Percentiles rank a stretch among this genome's conserved stretches.
Evolutionary conservation across 2,113 vertebrate genomes (phyloP).

Genomic region (Brachirus orientalis): DNA sequence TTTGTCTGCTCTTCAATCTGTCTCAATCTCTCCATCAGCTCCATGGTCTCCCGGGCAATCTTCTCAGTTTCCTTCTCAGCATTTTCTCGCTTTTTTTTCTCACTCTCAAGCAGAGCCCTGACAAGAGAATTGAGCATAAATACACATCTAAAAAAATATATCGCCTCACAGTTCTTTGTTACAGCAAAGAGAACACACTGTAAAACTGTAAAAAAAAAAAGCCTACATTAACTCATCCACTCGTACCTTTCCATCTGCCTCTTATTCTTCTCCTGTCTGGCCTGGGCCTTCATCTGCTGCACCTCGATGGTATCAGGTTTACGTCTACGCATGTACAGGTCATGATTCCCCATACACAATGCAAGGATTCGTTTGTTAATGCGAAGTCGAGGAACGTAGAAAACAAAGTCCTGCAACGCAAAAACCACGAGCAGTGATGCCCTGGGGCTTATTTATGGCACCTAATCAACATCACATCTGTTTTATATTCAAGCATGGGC

Average conservation of each 20-base stretch:
- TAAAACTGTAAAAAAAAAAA: conserved; percentile 43
- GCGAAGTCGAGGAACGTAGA: conserved; percentile 95
- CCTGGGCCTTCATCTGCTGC: conserved; percentile 99
- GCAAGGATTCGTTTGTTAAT: conserved; percentile 98
- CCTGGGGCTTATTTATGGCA: conserved; percentile 3
- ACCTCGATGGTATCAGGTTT: conserved; percentile 99
- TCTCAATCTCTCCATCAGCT: conserved; percentile 92
- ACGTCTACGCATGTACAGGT: conserved; percentile 96
- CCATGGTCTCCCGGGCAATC: conserved; percentile 96
- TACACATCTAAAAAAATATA: conserved; percentile 56
- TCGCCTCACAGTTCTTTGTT: conserved; percentile 62
- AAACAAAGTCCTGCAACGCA: conserved; percentile 91
- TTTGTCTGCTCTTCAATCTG: conserved; percentile 98
- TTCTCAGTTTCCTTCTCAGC: conserved; percentile 98
- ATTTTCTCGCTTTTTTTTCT: conserved; percentile 96
- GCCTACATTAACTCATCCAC: conserved; percentile 15
- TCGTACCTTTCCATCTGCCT: conserved; percentile 92
- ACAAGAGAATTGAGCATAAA: conserved; percentile 74
- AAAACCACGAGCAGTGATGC: background rate
- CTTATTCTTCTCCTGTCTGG: conserved; percentile 95
- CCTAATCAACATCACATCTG: conserved; percentile 1
- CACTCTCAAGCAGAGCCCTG: conserved; percentile 95
- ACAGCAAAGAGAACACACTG: conserved; percentile 67
- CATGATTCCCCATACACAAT: conserved; percentile 99
- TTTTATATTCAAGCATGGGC: background rate